phyloP scores from a whole-genome alignment of 2,113 vertebrate species.

The Formicarius rufipectus region DNA sequence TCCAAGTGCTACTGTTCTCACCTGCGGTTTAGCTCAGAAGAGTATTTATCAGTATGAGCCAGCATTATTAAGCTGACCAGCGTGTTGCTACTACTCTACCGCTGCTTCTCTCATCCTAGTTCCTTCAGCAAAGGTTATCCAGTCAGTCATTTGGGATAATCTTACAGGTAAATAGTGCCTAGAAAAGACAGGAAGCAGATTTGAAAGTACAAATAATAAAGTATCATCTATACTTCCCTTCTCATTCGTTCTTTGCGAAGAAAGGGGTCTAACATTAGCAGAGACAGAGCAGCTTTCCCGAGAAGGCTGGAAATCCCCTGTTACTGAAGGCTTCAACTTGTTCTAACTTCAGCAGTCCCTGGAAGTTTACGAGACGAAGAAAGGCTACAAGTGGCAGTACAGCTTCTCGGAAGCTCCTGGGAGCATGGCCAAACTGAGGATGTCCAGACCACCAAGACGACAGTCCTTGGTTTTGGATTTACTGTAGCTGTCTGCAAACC shows the following conservation, averaged over 20 bases:
- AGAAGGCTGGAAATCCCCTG: constrained; percentile 25
- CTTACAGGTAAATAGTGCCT: neutral
- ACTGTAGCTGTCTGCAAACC: constrained; percentile 44
- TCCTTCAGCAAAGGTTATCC: neutral
- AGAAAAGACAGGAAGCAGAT: neutral
- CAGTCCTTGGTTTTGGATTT: constrained; percentile 17
- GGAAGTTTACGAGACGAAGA: neutral
- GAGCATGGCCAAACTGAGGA: constrained; percentile 14
- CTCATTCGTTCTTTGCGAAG: neutral
- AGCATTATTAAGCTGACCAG: neutral
- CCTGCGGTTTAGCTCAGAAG: neutral
- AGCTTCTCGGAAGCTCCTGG: constrained; percentile 53
- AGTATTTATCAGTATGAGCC: neutral
- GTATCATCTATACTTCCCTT: neutral
- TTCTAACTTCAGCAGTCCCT: neutral
- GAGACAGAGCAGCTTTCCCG: neutral
- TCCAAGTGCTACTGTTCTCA: neutral
- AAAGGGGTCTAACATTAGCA: neutral
- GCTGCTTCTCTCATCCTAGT: neutral
- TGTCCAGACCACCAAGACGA: constrained; percentile 39
- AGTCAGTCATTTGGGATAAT: neutral
- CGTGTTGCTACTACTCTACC: neutral
- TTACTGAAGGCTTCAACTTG: neutral
- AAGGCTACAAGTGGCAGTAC: constrained; percentile 1
- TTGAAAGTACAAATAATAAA: neutral